Base-by-base conservation (phyloP, 2,113 vertebrate genomes). In the Athene noctua region DNA sequence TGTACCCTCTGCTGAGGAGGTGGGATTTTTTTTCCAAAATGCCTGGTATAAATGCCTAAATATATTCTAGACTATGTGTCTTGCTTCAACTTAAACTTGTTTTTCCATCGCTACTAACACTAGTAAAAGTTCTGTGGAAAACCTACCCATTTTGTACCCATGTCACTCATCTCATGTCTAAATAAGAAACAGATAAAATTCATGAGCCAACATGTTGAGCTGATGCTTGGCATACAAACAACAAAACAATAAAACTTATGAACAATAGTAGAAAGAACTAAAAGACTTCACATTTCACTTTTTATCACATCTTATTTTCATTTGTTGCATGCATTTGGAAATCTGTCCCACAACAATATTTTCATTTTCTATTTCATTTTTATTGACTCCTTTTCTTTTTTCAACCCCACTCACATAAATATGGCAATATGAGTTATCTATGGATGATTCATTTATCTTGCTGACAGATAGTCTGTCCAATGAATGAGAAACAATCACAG, bases 361-460 rank as follows among this genome's bases (percentile, higher is more conserved):
- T 91, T 89, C 15, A 16, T 74, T 91, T 92, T 78, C 66, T 75
- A 59, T 91, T 86, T 75, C 26, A 52, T 79, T 94, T 96, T 78
- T 74, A 74, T 81, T 81, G 61, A 57, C 23, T 87, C 11, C 6
- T 96, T 86, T 71, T 90, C 26, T 93, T 94, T 91, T 80, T 59
- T 67, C 66, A 80, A 7, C 74, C 44, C 29, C 16, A 44, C 47
- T 92, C 44, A 20, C 40, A 75, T 61, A 90, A 91, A 79, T 82
- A 82, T 65, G 73, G 49, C 78, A 78, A 52, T 59, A 36, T 67
- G 52, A 67, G 13, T 82, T 94, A 47, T 40, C 34, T 82, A 9
- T 16, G 61, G 78, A 38, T 90, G 46, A 92, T 72, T 79, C 30
- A 73, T 95, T 68, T 75, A 23, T 87, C 78, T 81, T 77, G 62